Base-by-base conservation (phyloP, 2,888 invertebrate species). In the Drymonia ruficornis region DNA sequence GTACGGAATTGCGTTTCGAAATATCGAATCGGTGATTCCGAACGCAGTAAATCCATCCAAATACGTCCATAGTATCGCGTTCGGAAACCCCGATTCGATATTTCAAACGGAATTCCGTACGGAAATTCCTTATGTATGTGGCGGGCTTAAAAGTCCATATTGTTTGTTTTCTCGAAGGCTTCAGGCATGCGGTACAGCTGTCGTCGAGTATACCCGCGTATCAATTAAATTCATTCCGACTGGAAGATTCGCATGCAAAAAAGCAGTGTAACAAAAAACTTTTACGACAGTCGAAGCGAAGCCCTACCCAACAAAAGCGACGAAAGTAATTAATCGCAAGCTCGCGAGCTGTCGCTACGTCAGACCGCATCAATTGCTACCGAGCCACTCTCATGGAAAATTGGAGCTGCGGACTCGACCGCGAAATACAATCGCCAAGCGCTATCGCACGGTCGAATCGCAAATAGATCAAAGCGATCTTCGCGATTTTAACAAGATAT, bases 311-410 rank as follows among this genome's bases (percentile, higher is more conserved):
- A 65, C 70, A 31, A 47, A 47, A 34, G 31, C 34, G 78, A 84
- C 80, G 79, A 84, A 86, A 87, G 87, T 89, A 88, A 89, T 90
- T 89, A 88, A 89, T 89, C 86, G 86, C 80, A 76, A 77, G 67
- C 72, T 76, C 73, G 67, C 80, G 72, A 72, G 74, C 87, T 86
- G 90, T 88, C 91, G 80, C 75, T 86, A 77, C 85, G 90, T 90
- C 90, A 80, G 77, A 78, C 76, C 86, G 84, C 85, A 87, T 92
- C 89, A 86, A 79, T 80, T 75, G 82, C 72, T 76, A 70, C 74
- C 74, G 61, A 70, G 61, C 76, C 89, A 79, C 74, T 88, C 86
- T 87, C 61, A 73, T 80, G 89, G 87, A 90, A 91, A 91, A 91
- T 91, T 90, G 87, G 76, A 86, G 81, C 78, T 77, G 80, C 79